Evolutionary conservation across 1,140 invertebrate species (phyloP), one percentile per base, ranked within the genome.

Genomic region (Steinernema feltiae): DNA sequence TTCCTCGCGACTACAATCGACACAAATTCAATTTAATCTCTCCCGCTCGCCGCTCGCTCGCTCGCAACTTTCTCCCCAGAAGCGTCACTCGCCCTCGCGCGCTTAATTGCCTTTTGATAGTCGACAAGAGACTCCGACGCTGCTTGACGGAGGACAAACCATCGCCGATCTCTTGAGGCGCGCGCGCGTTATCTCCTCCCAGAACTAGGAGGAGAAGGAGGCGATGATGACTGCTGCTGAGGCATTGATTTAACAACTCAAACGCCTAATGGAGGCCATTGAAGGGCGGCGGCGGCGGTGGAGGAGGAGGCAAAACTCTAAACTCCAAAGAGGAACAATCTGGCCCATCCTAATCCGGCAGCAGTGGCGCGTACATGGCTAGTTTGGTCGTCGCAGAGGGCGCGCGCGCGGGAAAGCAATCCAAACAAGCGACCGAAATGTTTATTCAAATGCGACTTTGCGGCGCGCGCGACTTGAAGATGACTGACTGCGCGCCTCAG

Each of bases 61-160:
- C n/a, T n/a, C 35, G 35, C 35, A 41, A 41, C 35, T 41, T 41
- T 41, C 35, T 7, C 7, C 35, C 35, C 18, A 7, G n/a, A n/a
- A n/a, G 35, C 35, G 24, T 63, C 53, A 15, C 7, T 27, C 53
- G 3, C 12, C 53, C 24, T 63, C 12, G 24, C 7, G 7, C 15
- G 53, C 53, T 63, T 63, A 63, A 63, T 63, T 63, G 53, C 15
- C 53, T 63, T 63, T 63, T 63, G 53, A 63, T 63, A 63, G 53
- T 15, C 53, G 53, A 46, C 41, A n/a, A 46, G 41, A 7, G 41
- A n/a, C n/a, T n/a, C 41, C 7, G n/a, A 12, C 41, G 41, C 7
- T 12, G 7, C 7, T 46, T 7, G 41, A 7, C 41, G 7, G n/a
- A 12, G 7, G 41, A 46, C 7, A 46, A 46, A 46, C 41, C 7